Evolutionary conservation across 2,113 vertebrate genomes (phyloP).

Genomic region (Heterotis niloticus): DNA sequence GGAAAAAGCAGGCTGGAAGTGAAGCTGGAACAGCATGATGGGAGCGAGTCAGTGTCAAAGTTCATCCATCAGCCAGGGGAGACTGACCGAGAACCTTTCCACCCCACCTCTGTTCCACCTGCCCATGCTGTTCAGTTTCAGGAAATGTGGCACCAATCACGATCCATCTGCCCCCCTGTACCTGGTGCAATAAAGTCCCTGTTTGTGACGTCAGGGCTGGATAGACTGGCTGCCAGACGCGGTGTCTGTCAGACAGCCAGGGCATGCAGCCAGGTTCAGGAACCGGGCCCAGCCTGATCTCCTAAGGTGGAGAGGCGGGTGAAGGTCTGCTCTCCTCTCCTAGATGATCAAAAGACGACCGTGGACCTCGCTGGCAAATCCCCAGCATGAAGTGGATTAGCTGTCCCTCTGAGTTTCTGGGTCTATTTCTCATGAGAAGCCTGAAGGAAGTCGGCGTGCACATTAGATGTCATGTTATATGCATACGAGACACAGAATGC

Average conservation of each 20-base stretch:
- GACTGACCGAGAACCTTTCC: too few species aligned
- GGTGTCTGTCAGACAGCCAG: not conserved
- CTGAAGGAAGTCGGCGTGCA: not conserved
- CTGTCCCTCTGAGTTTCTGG: constrained; percentile 1
- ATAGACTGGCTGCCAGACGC: too few species aligned
- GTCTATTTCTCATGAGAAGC: not conserved
- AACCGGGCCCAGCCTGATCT: not conserved
- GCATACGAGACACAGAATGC: not conserved
- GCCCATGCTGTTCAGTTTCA: not conserved
- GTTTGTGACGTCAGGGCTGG: not conserved
- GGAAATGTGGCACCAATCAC: not conserved
- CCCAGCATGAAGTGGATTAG: not conserved
- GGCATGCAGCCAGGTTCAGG: too few species aligned
- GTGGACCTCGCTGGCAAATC: constrained; percentile 1
- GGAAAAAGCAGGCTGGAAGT: not conserved
- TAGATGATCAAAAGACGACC: constrained; percentile 2
- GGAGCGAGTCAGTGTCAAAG: not conserved
- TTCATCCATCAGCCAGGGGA: not conserved
- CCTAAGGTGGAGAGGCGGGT: not conserved
- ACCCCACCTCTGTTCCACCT: not conserved
- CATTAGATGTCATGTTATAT: not conserved
- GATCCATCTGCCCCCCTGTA: not conserved
- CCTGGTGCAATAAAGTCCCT: not conserved
- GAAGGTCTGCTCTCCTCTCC: constrained; percentile 2
- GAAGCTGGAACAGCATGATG: not conserved